phyloP scores from a whole-genome alignment of 2,797 vertebrate species.

The Anabacerthia variegaticeps region DNA sequence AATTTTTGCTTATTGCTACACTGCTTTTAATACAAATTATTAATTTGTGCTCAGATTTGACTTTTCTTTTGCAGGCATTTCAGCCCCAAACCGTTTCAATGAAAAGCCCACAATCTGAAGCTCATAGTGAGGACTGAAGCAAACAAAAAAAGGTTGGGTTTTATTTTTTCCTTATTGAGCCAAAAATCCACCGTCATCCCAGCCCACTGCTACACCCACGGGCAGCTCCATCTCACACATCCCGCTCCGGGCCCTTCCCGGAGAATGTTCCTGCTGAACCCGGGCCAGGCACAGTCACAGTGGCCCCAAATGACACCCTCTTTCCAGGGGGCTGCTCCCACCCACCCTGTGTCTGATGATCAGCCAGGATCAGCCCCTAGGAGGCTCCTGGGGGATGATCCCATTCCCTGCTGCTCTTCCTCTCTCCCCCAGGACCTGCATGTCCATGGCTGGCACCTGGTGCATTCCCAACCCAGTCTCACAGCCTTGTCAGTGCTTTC shows the following conservation, averaged over 20 bases:
- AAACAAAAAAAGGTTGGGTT: not conserved
- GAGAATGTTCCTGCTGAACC: not conserved
- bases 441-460: fast-evolving
- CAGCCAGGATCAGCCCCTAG: not conserved
- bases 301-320: fast-evolving
- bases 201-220: constrained; percentile 38
- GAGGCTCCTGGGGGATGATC: fast-evolving
- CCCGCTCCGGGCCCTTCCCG: not conserved
- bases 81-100: not conserved
- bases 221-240: not conserved
- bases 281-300: fast-evolving
- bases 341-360: no score
- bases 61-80: not conserved
- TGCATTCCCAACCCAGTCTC: fast-evolving
- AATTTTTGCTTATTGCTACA: not conserved
- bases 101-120: not conserved
- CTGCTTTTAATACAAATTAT: not conserved
- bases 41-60: not conserved
- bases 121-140: not conserved
- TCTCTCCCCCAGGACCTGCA: fast-evolving
- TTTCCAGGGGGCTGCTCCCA: not conserved
- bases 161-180: constrained; percentile 7
- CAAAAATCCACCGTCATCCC: not conserved
- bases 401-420: not conserved
- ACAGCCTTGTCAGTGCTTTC: not conserved